phyloP scores from a whole-genome alignment of 1,140 invertebrate genomes.

The Mamestra configurata region DNA sequence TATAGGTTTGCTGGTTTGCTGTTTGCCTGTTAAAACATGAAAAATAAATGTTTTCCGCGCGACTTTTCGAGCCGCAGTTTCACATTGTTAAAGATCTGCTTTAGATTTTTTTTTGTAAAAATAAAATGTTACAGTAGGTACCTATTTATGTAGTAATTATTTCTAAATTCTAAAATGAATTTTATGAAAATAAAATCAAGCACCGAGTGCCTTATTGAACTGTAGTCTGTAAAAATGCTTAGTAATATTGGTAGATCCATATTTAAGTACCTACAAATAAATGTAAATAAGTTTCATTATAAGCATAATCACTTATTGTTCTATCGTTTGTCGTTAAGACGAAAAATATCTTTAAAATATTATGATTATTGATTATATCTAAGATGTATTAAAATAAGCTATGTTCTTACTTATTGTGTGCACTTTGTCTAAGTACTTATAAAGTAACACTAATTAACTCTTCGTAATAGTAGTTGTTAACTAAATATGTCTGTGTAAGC shows the following conservation, averaged over 20 bases:
- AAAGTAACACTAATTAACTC: conserved; percentile 7
- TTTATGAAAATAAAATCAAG: conserved; percentile 52
- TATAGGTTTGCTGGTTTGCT: too few relatives aligned
- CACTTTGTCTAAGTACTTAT: conserved; percentile 18
- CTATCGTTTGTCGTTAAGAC: conserved; percentile 5
- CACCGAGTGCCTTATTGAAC: conserved; percentile 82
- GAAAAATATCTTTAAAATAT: background rate
- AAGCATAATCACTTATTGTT: background rate
- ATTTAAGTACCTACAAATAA: background rate
- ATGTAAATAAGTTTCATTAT: conserved; percentile 4
- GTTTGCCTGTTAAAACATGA: too few relatives aligned
- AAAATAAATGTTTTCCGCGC: too few relatives aligned
- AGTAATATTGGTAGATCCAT: background rate
- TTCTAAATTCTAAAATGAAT: conserved; percentile 8
- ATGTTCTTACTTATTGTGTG: conserved; percentile 12
- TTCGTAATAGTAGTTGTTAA: conserved; percentile 7
- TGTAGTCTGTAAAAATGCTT: conserved; percentile 75
- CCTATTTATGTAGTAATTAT: background rate
- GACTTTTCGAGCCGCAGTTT: too few relatives aligned
- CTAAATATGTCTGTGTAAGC: conserved; percentile 1
- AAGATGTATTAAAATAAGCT: background rate
- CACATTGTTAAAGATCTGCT: too few relatives aligned
- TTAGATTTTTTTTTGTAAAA: too few relatives aligned
- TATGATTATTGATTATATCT: conserved; percentile 3
- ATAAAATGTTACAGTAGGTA: too few relatives aligned